Conservation (phyloP, 2,797 vertebrate genomes). For the Melanotaenia maccullochi region DNA sequence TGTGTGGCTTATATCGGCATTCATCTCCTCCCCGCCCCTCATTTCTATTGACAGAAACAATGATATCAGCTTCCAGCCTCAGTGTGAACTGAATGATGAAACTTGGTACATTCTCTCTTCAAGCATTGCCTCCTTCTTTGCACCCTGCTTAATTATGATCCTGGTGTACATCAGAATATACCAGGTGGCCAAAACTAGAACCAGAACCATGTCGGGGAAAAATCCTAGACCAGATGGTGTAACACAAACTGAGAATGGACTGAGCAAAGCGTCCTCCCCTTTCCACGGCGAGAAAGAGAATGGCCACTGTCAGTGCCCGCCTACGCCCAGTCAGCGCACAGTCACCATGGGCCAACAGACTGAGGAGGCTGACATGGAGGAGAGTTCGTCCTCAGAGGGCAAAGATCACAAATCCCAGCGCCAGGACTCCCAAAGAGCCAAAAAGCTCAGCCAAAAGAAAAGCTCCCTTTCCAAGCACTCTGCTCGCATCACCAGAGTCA, state of each 20-base stretch:
- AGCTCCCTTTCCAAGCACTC: slow-evolving; percentile 81
- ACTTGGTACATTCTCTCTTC: slow-evolving; percentile 96
- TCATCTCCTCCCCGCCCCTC: slow-evolving; percentile 92
- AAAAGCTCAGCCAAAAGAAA: slow-evolving; percentile 71
- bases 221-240: slow-evolving; percentile 78
- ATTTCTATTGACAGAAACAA: slow-evolving; percentile 86
- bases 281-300: slow-evolving; percentile 81
- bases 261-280: slow-evolving; percentile 80
- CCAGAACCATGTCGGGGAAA: slow-evolving; percentile 89
- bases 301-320: slow-evolving; percentile 84
- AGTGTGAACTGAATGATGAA: slow-evolving; percentile 92
- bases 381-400: slow-evolving; percentile 89
- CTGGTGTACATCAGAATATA: slow-evolving; percentile 94
- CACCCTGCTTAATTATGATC: slow-evolving; percentile 93
- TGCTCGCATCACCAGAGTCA: slow-evolving; percentile 86
- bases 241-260: slow-evolving; percentile 87
- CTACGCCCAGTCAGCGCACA: slow-evolving; percentile 72
- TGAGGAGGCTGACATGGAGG: slow-evolving; percentile 86
- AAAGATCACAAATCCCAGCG: slow-evolving; percentile 78
- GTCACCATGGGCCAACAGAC: slow-evolving; percentile 65
- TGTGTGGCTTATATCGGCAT: slow-evolving; percentile 92
- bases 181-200: slow-evolving; percentile 93
- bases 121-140: slow-evolving; percentile 93
- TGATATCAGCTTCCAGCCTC: slow-evolving; percentile 79
- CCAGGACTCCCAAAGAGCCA: slow-evolving; percentile 60